Evolutionary conservation across 92 coral and sea anemone species (phyloP).

Genomic region (Umimayanthus kanabou): DNA sequence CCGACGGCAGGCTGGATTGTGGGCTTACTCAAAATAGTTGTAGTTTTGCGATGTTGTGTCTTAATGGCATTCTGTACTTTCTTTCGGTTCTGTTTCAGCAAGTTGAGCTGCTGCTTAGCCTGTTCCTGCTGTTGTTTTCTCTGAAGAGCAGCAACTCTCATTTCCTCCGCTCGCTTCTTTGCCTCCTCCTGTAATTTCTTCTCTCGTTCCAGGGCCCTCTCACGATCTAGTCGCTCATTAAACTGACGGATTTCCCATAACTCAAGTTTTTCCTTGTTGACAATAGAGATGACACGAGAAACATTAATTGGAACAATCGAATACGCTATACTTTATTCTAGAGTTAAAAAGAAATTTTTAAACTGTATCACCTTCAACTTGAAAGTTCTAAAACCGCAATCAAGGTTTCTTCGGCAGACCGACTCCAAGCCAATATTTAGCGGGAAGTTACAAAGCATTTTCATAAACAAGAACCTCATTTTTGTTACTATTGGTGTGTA

Average conservation of each 20-base stretch:
- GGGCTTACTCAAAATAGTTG: slow-evolving; percentile 44
- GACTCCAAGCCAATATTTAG: too few species aligned
- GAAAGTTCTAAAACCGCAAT: too few species aligned
- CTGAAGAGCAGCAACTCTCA: slow-evolving; percentile 82
- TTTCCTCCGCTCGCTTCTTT: slow-evolving; percentile 77
- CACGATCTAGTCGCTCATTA: slow-evolving; percentile 92
- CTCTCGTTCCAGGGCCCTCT: slow-evolving; percentile 89
- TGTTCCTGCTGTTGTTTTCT: slow-evolving; percentile 95
- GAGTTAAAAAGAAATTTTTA: too few species aligned
- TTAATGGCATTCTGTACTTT: slow-evolving; percentile 95
- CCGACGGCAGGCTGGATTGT: slow-evolving; percentile 32
- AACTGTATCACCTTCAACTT: too few species aligned
- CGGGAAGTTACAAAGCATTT: too few species aligned
- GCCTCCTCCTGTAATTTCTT: slow-evolving; percentile 93
- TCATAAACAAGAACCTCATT: too few species aligned
- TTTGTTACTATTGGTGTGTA: too few species aligned
- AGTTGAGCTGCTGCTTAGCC: slow-evolving; percentile 86
- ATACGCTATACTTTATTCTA: too few species aligned
- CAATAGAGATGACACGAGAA: not conserved
- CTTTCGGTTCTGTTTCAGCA: slow-evolving; percentile 86
- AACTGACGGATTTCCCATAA: slow-evolving; percentile 99
- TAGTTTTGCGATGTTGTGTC: slow-evolving; percentile 73
- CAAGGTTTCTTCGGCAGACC: too few species aligned
- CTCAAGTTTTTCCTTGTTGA: slow-evolving; percentile 83
- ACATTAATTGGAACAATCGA: not conserved